Conservation (phyloP, 2,113 vertebrate genomes). For the Heterochromis multidens region DNA sequence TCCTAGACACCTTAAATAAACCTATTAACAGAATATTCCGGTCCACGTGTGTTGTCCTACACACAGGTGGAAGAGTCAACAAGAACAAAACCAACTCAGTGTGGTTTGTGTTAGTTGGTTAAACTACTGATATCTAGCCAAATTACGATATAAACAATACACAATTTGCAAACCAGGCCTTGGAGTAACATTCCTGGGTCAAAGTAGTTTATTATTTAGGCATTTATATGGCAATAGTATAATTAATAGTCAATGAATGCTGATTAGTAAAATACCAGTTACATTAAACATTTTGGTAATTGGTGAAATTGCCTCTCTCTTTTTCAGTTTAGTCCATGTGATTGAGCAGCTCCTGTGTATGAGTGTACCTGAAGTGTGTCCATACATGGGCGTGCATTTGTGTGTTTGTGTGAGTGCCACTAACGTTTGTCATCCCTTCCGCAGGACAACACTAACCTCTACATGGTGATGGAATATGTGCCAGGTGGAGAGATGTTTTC, state of each 20-base stretch:
- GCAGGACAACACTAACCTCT: slow-evolving; percentile 89
- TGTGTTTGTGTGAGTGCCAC: background rate
- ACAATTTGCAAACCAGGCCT: background rate
- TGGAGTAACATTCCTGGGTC: background rate
- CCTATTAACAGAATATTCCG: slow-evolving; percentile 53
- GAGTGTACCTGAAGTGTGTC: background rate
- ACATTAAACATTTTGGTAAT: background rate
- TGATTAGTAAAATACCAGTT: background rate
- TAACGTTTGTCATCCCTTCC: slow-evolving; percentile 27
- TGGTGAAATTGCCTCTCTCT: background rate
- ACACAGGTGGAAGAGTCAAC: slow-evolving; percentile 3
- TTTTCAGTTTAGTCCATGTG: background rate
- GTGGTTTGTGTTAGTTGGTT: background rate
- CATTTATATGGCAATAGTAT: background rate
- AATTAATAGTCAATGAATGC: background rate
- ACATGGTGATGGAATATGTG: slow-evolving; percentile 95
- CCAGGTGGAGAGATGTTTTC: slow-evolving; percentile 93
- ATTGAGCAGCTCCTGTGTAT: background rate
- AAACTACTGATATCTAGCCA: background rate
- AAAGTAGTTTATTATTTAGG: background rate
- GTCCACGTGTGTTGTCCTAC: background rate
- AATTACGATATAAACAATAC: background rate
- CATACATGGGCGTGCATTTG: background rate
- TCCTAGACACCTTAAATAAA: slow-evolving; percentile 53
- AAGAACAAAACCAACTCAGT: background rate